These are phyloP conservation scores for Atherinomorus stipes DNA, from an alignment of 2,113 vertebrate species.

Conservation along the genomic window DNA sequence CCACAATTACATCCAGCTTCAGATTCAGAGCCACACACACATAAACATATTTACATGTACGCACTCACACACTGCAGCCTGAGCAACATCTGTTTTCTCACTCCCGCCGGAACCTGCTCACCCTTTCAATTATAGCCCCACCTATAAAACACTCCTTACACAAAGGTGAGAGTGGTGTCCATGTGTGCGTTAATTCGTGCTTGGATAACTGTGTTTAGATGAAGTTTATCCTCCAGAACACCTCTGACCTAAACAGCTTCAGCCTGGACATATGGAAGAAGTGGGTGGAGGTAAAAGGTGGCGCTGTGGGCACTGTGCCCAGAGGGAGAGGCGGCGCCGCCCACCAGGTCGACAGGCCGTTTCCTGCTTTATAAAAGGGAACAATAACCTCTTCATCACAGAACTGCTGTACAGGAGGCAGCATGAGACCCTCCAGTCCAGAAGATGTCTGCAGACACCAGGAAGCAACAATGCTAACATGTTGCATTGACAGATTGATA, in stretches of 20 bases:
- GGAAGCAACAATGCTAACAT: no score
- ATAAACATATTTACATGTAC: constrained; percentile 8
- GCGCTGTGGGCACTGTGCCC: constrained; percentile 54
- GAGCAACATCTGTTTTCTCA: constrained; percentile 79
- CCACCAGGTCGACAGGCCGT: constrained; percentile 79
- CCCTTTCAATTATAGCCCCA: constrained; percentile 82
- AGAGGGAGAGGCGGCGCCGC: constrained; percentile 85
- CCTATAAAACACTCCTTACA: constrained; percentile 70
- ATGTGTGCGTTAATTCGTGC: constrained; percentile 3
- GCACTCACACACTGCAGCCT: constrained; percentile 37
- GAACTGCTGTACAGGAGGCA: no score
- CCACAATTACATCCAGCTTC: constrained; percentile 76
- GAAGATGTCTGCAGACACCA: no score
- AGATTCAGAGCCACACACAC: constrained; percentile 29
- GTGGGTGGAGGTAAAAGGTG: constrained; percentile 41
- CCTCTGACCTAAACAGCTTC: neutral
- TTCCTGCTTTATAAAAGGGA: constrained; percentile 93
- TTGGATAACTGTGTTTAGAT: no score
- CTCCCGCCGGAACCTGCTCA: constrained; percentile 72
- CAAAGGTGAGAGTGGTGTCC: constrained; percentile 29
- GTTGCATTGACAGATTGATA: no score
- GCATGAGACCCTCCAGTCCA: no score
- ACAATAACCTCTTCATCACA: constrained; percentile 86
- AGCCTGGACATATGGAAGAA: constrained; percentile 21
- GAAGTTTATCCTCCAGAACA: constrained; percentile 9